A percentile compares a stretch with the other conserved stretches of the same genome.
These are phyloP conservation scores for Yponomeuta cagnagella DNA, from an alignment of 2,888 invertebrate genomes.

Conservation along the genomic window DNA sequence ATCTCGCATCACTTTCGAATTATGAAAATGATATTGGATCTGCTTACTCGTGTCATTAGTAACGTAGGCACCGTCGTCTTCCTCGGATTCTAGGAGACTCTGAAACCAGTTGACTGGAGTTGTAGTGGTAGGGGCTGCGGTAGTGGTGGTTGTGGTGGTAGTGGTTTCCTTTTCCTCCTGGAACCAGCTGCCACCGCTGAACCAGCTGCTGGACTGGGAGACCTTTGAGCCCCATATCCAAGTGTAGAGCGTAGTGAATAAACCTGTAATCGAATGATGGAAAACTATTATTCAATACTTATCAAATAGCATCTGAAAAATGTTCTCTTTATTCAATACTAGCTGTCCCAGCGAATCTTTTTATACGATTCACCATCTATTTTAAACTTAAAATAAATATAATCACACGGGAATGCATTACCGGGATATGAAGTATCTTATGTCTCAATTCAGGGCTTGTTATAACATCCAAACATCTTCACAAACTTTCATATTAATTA, in stretches of 20 bases:
- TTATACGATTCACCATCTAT: too few species aligned
- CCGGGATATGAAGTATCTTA: too few species aligned
- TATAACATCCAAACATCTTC: too few species aligned
- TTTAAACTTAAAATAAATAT: too few species aligned
- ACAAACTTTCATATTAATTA: too few species aligned
- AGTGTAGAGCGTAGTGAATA: conserved; percentile 50
- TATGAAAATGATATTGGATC: neutral
- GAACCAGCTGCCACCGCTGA: conserved; percentile 66
- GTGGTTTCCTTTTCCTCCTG: conserved; percentile 34
- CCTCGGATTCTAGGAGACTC: conserved; percentile 54
- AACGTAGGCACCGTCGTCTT: conserved; percentile 46
- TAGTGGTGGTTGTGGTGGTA: conserved; percentile 37
- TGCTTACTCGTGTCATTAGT: conserved; percentile 30
- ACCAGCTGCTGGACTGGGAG: conserved; percentile 46
- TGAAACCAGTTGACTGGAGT: conserved; percentile 59
- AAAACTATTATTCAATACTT: neutral
- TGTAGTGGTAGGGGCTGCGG: conserved; percentile 38
- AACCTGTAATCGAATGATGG: conserved; percentile 33
- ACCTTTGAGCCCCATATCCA: conserved; percentile 48
- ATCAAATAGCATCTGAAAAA: neutral
- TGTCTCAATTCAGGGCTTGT: too few species aligned
- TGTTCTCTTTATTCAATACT: neutral
- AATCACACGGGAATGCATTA: too few species aligned
- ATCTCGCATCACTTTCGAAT: neutral
- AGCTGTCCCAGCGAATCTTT: too few species aligned